Percentiles rank a stretch among this genome's conserved stretches.
Evolutionary conservation across 2,888 invertebrate genomes (phyloP).

Genomic region (Geophilus truncorum): DNA sequence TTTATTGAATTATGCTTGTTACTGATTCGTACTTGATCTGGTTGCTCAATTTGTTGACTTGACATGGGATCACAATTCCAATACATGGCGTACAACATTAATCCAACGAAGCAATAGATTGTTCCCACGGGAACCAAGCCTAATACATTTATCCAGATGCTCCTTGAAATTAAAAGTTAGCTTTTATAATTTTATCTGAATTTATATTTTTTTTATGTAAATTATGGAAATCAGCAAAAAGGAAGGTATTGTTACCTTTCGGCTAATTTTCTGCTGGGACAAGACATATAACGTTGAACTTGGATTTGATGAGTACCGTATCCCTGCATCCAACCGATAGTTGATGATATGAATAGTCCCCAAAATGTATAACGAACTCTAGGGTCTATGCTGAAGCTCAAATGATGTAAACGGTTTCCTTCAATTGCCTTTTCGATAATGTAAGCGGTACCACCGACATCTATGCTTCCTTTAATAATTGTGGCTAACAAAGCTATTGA

Average conservation of each 20-base stretch:
- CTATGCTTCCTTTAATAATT: slow-evolving; percentile 28
- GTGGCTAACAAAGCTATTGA: slow-evolving; percentile 8
- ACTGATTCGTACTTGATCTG: slow-evolving; percentile 25
- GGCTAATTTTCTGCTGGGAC: not conserved
- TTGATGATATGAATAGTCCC: not conserved
- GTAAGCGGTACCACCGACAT: slow-evolving; percentile 19
- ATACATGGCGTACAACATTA: slow-evolving; percentile 14
- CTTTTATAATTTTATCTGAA: not conserved
- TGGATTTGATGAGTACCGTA: slow-evolving; percentile 28
- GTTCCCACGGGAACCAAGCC: not conserved
- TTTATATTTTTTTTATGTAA: not conserved
- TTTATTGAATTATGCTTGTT: not conserved
- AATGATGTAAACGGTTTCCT: not conserved
- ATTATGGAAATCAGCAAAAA: too few relatives aligned
- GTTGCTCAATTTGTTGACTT: slow-evolving; percentile 19
- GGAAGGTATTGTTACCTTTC: not conserved
- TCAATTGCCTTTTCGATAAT: slow-evolving; percentile 13
- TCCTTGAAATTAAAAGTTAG: not conserved
- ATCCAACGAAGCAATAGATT: slow-evolving; percentile 15
- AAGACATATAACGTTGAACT: slow-evolving; percentile 28
- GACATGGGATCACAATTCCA: slow-evolving; percentile 7
- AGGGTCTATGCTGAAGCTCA: slow-evolving; percentile 25
- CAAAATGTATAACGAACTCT: slow-evolving; percentile 14
- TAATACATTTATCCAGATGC: not conserved
- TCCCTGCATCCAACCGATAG: not conserved